These are phyloP conservation scores for Siniperca knerii DNA, from an alignment of 2,113 vertebrate genomes.

Conservation along the genomic window DNA sequence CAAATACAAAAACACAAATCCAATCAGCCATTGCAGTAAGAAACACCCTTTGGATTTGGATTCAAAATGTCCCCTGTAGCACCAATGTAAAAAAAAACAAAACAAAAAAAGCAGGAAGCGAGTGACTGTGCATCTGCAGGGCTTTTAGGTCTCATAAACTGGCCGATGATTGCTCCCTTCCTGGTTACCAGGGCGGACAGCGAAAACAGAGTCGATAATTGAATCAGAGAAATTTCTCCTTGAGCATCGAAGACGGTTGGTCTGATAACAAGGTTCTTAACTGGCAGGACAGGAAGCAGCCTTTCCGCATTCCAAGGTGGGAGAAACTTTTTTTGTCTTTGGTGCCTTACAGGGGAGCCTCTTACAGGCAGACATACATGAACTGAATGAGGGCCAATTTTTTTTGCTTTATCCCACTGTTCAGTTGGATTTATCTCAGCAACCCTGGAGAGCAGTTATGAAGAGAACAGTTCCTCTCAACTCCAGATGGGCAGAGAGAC, in stretches of 20 bases:
- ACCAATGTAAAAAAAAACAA: background rate
- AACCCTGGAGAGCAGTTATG: slow-evolving; percentile 62
- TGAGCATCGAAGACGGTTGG: slow-evolving; percentile 38
- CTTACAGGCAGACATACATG: slow-evolving; percentile 8
- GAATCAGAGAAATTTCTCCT: slow-evolving; percentile 59
- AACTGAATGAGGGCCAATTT: background rate
- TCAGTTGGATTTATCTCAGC: background rate
- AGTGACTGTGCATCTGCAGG: slow-evolving; percentile 46
- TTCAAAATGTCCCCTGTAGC: slow-evolving; percentile 12
- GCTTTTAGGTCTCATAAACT: slow-evolving; percentile 64
- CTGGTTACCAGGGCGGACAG: slow-evolving; percentile 69
- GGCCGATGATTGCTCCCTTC: slow-evolving; percentile 79
- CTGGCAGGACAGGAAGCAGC: slow-evolving; percentile 77
- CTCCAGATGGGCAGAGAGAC: slow-evolving; percentile 82
- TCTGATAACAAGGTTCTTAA: slow-evolving; percentile 65
- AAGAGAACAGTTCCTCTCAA: slow-evolving; percentile 43
- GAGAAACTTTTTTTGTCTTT: slow-evolving; percentile 20
- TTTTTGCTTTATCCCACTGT: background rate
- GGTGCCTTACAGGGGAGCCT: background rate
- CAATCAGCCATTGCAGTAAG: background rate
- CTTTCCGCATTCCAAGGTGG: slow-evolving; percentile 84
- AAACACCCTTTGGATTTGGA: background rate
- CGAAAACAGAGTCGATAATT: slow-evolving; percentile 53
- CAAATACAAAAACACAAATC: background rate
- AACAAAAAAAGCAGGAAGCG: slow-evolving; percentile 54